Evolutionary conservation across 2,888 invertebrate species (phyloP).

Genomic region (Rambutsinella grinnellia): DNA sequence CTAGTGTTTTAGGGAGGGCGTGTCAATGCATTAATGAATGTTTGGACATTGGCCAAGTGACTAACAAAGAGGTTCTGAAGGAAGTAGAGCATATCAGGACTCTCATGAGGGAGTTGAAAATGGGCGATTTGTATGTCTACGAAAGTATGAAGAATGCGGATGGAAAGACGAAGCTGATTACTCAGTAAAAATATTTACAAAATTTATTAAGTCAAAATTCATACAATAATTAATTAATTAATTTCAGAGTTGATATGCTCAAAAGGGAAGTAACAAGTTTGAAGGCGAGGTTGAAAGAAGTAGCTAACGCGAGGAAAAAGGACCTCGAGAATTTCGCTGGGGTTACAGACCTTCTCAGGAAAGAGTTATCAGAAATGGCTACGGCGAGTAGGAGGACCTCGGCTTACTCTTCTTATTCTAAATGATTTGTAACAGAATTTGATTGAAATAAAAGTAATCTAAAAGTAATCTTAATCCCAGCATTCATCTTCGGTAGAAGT

Average conservation of each 20-base stretch:
- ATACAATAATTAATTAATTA: constrained; percentile 40
- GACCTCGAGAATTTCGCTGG: constrained; percentile 74
- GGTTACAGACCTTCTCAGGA: constrained; percentile 74
- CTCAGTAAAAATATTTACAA: constrained; percentile 32
- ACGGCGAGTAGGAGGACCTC: no score
- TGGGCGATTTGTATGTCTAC: constrained; percentile 56
- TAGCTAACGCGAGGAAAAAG: constrained; percentile 76
- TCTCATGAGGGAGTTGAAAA: constrained; percentile 60
- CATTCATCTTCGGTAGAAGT: no score
- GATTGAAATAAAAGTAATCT: no score
- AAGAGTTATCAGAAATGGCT: constrained; percentile 71
- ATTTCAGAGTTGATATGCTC: constrained; percentile 74
- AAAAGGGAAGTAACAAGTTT: constrained; percentile 78
- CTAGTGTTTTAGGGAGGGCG: constrained; percentile 55
- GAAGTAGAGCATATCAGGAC: constrained; percentile 61
- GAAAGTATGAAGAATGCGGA: constrained; percentile 36
- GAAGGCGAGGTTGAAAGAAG: constrained; percentile 75
- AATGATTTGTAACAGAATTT: no score
- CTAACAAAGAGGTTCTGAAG: constrained; percentile 50
- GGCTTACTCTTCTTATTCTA: no score
- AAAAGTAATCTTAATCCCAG: no score
- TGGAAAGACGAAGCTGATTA: constrained; percentile 38
- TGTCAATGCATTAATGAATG: constrained; percentile 61
- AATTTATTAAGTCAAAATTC: constrained; percentile 1
- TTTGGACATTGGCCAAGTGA: constrained; percentile 60